A percentile compares a stretch with the other conserved stretches of the same genome.
Evolutionary conservation across 2,888 invertebrate species (phyloP).

Genomic region (Gortyna flavago): DNA sequence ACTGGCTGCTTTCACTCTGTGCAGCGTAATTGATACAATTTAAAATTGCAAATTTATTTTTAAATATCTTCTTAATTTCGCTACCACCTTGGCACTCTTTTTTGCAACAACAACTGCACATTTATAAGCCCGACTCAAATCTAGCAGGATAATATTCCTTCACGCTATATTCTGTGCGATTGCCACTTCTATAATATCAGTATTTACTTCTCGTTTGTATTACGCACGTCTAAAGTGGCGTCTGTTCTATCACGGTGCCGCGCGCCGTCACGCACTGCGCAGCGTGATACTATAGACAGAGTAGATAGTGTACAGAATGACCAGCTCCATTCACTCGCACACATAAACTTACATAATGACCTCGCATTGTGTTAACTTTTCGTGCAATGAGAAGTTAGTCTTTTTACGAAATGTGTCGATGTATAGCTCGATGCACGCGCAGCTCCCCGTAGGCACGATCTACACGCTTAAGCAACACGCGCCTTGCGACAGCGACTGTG

Average conservation of each 20-base stretch:
- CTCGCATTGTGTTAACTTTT: no score
- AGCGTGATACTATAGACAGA: background rate
- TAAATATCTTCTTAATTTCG: background rate
- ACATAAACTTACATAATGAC: background rate
- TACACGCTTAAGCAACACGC: background rate
- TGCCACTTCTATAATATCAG: background rate
- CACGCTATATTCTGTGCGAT: background rate
- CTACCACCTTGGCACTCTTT: background rate
- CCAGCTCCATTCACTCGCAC: background rate
- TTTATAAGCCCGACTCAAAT: background rate
- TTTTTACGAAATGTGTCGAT: background rate
- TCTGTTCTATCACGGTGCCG: background rate
- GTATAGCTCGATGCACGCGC: background rate
- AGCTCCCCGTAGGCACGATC: background rate
- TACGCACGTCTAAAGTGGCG: background rate
- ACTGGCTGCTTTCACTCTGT: no score
- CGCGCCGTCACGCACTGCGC: constrained; percentile 2
- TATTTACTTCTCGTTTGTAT: background rate
- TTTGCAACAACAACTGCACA: background rate
- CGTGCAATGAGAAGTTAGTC: background rate
- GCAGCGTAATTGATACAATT: background rate
- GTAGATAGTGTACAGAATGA: background rate
- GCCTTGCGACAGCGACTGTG: background rate
- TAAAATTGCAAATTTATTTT: background rate
- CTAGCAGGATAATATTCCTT: background rate